Percentiles rank a stretch among this genome's conserved stretches.
Conservation (phyloP, 1,140 invertebrate species). For the Scaptomyza pallida region DNA sequence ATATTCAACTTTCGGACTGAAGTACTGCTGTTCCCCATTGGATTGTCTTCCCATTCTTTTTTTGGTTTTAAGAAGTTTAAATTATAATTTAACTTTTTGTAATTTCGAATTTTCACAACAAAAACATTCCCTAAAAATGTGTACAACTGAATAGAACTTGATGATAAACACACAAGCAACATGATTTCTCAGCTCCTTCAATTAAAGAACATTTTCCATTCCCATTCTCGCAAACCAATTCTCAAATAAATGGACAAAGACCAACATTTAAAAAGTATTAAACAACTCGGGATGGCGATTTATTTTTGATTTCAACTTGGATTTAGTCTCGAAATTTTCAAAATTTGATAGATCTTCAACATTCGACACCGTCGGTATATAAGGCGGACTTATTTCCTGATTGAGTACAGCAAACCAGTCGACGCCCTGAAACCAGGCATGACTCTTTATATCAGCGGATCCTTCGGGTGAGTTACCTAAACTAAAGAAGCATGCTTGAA, state of each 20-base stretch:
- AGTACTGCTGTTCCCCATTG: constrained; percentile 31
- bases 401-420: constrained; percentile 95
- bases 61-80: not conserved
- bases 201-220: no score
- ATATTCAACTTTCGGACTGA: constrained; percentile 73
- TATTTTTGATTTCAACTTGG: constrained; percentile 48
- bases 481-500: constrained; percentile 37
- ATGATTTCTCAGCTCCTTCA: no score
- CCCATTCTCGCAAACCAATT: no score
- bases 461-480: constrained; percentile 94
- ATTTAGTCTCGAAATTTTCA: constrained; percentile 40
- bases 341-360: constrained; percentile 69
- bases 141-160: not conserved
- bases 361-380: constrained; percentile 86
- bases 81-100: not conserved
- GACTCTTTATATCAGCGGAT: constrained; percentile 87
- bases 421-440: constrained; percentile 89
- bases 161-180: not conserved
- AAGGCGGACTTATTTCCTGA: constrained; percentile 90
- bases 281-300: constrained; percentile 70
- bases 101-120: constrained; percentile 32
- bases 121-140: not conserved
- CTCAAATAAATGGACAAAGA: constrained; percentile 18
- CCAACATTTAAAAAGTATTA: constrained; percentile 63
- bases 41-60: constrained; percentile 26